These are phyloP conservation scores for Bathynomus jamesi DNA, from an alignment of 1,140 invertebrate species.

Conservation along the genomic window DNA sequence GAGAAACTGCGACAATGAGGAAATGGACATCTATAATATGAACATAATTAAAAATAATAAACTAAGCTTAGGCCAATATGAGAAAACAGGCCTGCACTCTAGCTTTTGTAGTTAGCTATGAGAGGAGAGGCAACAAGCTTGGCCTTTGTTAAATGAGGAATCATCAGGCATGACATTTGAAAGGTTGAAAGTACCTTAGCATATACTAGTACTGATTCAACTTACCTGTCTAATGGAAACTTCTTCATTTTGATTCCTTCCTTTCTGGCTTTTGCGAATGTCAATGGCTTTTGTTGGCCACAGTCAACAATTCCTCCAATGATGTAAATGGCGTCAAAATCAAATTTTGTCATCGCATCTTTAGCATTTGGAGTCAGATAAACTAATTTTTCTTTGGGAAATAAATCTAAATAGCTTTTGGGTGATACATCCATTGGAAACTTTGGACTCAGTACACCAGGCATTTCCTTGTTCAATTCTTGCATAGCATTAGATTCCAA, in stretches of 20 bases:
- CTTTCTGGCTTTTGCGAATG: slow-evolving; percentile 76
- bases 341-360: slow-evolving; percentile 57
- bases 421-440: slow-evolving; percentile 65
- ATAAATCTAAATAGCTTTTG: slow-evolving; percentile 73
- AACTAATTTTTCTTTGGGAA: slow-evolving; percentile 68
- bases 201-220: too few relatives aligned
- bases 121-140: too few relatives aligned
- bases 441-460: slow-evolving; percentile 51
- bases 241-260: slow-evolving; percentile 66
- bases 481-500: slow-evolving; percentile 48
- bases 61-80: too few relatives aligned
- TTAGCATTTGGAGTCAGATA: slow-evolving; percentile 77
- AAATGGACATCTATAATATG: too few relatives aligned
- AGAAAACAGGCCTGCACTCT: too few relatives aligned
- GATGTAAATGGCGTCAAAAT: slow-evolving; percentile 73
- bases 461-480: slow-evolving; percentile 55
- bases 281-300: slow-evolving; percentile 60
- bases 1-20: too few relatives aligned
- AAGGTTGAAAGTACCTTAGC: too few relatives aligned
- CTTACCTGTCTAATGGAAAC: slow-evolving; percentile 66
- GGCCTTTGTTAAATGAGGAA: too few relatives aligned
- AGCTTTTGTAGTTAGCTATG: too few relatives aligned
- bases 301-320: slow-evolving; percentile 82
- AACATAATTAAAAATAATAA: too few relatives aligned
- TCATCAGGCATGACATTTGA: too few relatives aligned